Percentiles rank a stretch among this genome's conserved stretches.
phyloP scores from a whole-genome alignment of 2,888 invertebrate genomes.

The Miltochrista miniata region DNA sequence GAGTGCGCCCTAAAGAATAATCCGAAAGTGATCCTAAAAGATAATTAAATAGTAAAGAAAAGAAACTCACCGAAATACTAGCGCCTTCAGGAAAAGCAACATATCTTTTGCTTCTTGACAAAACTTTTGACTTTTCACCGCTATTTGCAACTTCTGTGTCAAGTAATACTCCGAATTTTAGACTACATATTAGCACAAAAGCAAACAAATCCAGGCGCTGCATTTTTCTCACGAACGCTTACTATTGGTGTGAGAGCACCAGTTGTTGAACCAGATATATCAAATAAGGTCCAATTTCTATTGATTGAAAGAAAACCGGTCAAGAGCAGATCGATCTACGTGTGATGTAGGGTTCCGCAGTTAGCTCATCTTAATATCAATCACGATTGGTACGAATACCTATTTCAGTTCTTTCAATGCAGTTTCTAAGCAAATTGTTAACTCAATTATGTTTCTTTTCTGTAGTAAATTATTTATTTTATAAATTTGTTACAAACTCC shows the following conservation, averaged over 20 bases:
- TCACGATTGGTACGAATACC: too few species aligned
- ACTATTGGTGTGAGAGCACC: background rate
- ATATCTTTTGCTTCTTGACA: conserved; percentile 85
- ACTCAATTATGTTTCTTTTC: too few species aligned
- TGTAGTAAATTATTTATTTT: too few species aligned
- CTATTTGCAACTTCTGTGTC: conserved; percentile 11
- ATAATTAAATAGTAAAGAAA: too few species aligned
- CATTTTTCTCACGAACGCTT: conserved; percentile 20
- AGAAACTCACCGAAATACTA: conserved; percentile 85
- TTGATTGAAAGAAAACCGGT: conserved; percentile 8
- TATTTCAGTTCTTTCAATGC: too few species aligned
- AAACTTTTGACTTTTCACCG: conserved; percentile 48
- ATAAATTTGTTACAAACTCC: too few species aligned
- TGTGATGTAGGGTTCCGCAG: background rate
- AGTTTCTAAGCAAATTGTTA: too few species aligned
- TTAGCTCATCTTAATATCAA: too few species aligned
- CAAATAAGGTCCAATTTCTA: conserved; percentile 12
- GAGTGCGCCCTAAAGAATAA: too few species aligned
- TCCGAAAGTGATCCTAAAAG: too few species aligned
- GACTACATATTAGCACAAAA: conserved; percentile 27
- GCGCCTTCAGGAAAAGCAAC: conserved; percentile 88
- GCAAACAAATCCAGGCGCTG: conserved; percentile 17
- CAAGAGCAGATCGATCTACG: too few species aligned
- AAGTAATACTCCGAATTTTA: conserved; percentile 32
- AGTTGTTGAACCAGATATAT: conserved; percentile 1